Percentiles rank a stretch among this genome's conserved stretches.
Conservation (phyloP, 2,888 invertebrate species). For the Agelastica alni region DNA sequence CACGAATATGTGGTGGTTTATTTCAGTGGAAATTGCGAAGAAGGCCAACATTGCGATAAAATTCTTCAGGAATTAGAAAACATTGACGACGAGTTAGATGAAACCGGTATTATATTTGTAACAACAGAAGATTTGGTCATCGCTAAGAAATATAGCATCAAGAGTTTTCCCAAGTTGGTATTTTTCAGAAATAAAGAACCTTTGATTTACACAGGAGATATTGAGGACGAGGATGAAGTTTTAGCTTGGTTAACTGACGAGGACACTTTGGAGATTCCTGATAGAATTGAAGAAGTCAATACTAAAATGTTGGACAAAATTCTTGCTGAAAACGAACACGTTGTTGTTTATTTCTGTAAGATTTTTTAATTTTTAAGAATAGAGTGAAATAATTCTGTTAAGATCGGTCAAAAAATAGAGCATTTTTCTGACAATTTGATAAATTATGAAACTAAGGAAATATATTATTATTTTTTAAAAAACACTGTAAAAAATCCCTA, state of each 20-base stretch:
- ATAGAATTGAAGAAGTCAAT: slow-evolving; percentile 92
- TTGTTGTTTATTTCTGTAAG: slow-evolving; percentile 93
- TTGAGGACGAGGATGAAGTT: slow-evolving; percentile 90
- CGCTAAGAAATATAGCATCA: slow-evolving; percentile 85
- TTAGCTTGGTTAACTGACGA: slow-evolving; percentile 90
- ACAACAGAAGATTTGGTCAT: slow-evolving; percentile 83
- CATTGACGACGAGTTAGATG: slow-evolving; percentile 91
- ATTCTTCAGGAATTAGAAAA: slow-evolving; percentile 86
- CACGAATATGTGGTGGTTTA: slow-evolving; percentile 94
- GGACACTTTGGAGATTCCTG: slow-evolving; percentile 87
- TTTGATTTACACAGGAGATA: slow-evolving; percentile 77
- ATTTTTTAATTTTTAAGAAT: background rate
- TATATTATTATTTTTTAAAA: too few relatives aligned
- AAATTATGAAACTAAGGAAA: too few relatives aligned
- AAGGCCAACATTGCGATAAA: slow-evolving; percentile 84
- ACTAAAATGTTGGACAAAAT: slow-evolving; percentile 88
- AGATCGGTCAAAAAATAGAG: too few relatives aligned
- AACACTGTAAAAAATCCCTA: too few relatives aligned
- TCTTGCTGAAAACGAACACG: slow-evolving; percentile 82
- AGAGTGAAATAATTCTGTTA: background rate
- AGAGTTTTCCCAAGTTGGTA: slow-evolving; percentile 81
- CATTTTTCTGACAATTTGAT: too few relatives aligned
- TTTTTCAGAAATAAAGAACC: slow-evolving; percentile 93
- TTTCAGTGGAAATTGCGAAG: slow-evolving; percentile 88
- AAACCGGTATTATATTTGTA: slow-evolving; percentile 90